Evolutionary conservation across 2,888 invertebrate genomes (phyloP).

Genomic region (Eupithecia exiguata): DNA sequence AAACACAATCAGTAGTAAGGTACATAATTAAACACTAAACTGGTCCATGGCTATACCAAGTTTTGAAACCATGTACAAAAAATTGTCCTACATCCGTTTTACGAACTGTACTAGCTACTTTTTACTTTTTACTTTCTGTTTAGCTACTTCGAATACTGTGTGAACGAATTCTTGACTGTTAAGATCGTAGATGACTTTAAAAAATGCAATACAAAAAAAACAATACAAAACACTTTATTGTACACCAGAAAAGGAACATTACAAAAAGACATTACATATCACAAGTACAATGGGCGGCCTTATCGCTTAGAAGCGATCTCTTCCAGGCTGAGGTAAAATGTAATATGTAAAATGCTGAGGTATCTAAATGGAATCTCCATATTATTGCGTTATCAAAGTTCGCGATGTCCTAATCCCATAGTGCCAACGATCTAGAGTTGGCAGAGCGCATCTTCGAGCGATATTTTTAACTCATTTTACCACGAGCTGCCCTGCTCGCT

Average conservation of each 20-base stretch:
- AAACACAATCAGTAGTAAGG: neutral
- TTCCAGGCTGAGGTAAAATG: too few species aligned
- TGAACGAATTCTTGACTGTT: neutral
- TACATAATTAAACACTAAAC: neutral
- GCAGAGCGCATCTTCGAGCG: constrained; percentile 82
- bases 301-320: too few species aligned
- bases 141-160: neutral
- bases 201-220: too few species aligned
- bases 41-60: neutral
- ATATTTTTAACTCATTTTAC: constrained; percentile 83
- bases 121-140: too few species aligned
- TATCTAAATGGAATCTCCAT: constrained; percentile 50
- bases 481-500: constrained; percentile 74
- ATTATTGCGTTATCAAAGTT: constrained; percentile 71
- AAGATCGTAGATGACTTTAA: neutral
- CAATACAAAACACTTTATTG: too few species aligned
- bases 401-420: constrained; percentile 73
- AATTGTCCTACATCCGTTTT: neutral
- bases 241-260: too few species aligned
- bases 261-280: too few species aligned
- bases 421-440: constrained; percentile 71
- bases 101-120: too few species aligned
- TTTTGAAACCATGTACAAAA: neutral
- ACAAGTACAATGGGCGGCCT: too few species aligned
- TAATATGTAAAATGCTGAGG: too few species aligned